Conservation (phyloP, 2,797 vertebrate genomes). For the Nyctalus aviator region DNA sequence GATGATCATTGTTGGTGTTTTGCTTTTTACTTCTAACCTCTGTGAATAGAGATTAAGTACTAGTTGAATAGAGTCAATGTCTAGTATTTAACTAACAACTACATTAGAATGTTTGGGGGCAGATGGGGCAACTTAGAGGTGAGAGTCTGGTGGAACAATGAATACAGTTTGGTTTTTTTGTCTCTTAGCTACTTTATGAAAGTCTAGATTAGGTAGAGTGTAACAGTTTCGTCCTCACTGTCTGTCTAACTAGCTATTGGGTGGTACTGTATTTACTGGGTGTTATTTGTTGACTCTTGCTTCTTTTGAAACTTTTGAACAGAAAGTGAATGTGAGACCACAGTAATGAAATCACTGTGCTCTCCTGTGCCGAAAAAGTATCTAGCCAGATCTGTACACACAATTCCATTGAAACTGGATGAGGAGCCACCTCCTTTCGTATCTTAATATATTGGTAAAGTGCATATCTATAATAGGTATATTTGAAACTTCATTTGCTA, state of each 20-base stretch:
- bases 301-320: conserved; percentile 6
- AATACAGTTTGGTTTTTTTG: not conserved
- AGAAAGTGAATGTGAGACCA: not conserved
- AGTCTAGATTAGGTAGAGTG: not conserved
- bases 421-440: not conserved
- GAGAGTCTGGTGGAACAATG: not conserved
- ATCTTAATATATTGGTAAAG: not conserved
- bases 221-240: not conserved
- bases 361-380: not conserved
- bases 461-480: not conserved
- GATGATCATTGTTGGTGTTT: conserved; percentile 67
- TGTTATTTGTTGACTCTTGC: not conserved
- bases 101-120: not conserved
- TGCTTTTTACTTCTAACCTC: conserved; percentile 81
- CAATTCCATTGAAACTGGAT: not conserved
- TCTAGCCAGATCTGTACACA: not conserved
- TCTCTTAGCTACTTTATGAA: not conserved
- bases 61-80: conserved; percentile 76
- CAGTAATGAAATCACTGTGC: not conserved
- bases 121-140: not conserved
- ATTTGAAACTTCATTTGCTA: not conserved
- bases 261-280: not conserved
- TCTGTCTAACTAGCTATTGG: not conserved
- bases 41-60: conserved; percentile 84
- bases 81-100: conserved; percentile 77